A percentile compares a stretch with the other conserved stretches of the same genome.
phyloP scores from a whole-genome alignment of 1,140 invertebrate genomes.

The Nilaparvata lugens region DNA sequence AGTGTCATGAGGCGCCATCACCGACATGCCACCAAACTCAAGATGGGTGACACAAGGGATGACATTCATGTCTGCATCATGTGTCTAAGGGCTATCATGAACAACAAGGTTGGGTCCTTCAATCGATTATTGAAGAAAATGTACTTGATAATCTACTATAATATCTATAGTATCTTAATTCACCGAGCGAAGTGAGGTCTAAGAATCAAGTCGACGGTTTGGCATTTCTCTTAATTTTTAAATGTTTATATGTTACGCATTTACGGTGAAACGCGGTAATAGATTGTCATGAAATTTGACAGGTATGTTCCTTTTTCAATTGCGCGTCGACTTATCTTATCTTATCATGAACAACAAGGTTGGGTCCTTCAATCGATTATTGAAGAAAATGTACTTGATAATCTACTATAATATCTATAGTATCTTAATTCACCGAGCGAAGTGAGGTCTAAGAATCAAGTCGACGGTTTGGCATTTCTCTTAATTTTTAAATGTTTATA shows the following conservation, averaged over 20 bases:
- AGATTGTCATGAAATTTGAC: neutral
- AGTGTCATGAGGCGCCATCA: slow-evolving; percentile 54
- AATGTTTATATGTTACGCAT: neutral
- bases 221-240: slow-evolving; percentile 9
- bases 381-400: no score
- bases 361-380: neutral
- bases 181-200: no score
- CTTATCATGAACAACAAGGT: slow-evolving; percentile 99
- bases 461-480: slow-evolving; percentile 8
- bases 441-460: no score
- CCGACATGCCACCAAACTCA: slow-evolving; percentile 77
- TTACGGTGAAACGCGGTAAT: neutral
- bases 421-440: slow-evolving; percentile 11
- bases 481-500: neutral
- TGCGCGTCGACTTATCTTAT: no score
- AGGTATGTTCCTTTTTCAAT: no score
- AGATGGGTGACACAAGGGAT: slow-evolving; percentile 96
- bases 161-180: slow-evolving; percentile 13
- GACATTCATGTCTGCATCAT: slow-evolving; percentile 99
- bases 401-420: slow-evolving; percentile 5
- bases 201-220: no score
- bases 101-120: slow-evolving; percentile 73
- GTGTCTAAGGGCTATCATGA: slow-evolving; percentile 99
- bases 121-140: neutral
- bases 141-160: neutral